phyloP scores from a whole-genome alignment of 2,888 invertebrate genomes.

The Cyclophora albipunctata region DNA sequence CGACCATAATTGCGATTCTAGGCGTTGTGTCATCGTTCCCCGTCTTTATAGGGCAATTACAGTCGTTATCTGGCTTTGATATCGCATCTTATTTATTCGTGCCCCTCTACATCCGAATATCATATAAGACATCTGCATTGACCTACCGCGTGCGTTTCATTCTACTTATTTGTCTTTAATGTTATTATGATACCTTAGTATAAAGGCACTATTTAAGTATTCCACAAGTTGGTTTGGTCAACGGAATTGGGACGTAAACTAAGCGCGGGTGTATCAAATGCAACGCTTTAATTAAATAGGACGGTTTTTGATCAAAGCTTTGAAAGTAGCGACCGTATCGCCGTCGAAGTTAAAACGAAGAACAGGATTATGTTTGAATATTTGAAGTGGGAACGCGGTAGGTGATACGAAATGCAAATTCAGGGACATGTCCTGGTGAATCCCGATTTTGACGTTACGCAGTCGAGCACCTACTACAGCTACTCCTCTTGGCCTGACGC shows the following conservation, averaged over 20 bases:
- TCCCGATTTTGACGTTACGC: conserved; percentile 42
- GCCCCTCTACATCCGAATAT: conserved; percentile 52
- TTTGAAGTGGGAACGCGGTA: conserved; percentile 36
- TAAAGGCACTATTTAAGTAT: no score
- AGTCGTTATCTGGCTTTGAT: conserved; percentile 72
- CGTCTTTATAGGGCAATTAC: conserved; percentile 72
- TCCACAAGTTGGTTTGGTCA: conserved; percentile 13
- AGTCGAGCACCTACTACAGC: conserved; percentile 32
- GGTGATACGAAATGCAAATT: conserved; percentile 42
- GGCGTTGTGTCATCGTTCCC: conserved; percentile 65
- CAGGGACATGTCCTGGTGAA: conserved; percentile 38
- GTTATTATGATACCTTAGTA: no score
- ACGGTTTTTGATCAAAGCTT: conserved; percentile 23
- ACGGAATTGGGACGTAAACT: conserved; percentile 25
- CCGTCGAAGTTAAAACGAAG: conserved; percentile 30
- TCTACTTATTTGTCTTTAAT: conserved; percentile 24
- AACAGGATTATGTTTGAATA: conserved; percentile 42
- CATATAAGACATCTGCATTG: conserved; percentile 51
- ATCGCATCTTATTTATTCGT: conserved; percentile 70
- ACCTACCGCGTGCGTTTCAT: conserved; percentile 33
- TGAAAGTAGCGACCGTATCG: conserved; percentile 15
- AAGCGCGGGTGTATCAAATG: conserved; percentile 25
- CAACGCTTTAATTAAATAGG: conserved; percentile 27
- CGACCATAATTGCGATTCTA: conserved; percentile 63
- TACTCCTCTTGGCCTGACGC: conserved; percentile 31